Base-by-base conservation (phyloP, 2,888 invertebrate species). In the Drosophila mimetica region DNA sequence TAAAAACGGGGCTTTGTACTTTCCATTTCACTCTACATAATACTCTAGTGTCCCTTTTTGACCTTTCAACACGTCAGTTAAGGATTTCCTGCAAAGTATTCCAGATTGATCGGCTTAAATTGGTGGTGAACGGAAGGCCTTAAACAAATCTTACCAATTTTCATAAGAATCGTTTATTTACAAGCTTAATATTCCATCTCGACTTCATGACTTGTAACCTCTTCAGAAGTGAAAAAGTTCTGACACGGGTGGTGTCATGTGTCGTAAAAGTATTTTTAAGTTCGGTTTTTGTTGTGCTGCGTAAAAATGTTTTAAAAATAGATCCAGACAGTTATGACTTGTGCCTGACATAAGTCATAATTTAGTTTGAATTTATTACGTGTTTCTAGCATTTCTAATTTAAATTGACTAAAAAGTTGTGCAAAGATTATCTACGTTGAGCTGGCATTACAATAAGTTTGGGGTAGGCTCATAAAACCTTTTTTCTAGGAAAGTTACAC, bases 141-240 rank as follows among this genome's bases (percentile, higher is more conserved):
- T 52, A 47, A 44, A 9, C 14, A 28, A 44, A 60, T 44, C 42
- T 14, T 7, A 36, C 20, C 5, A 58, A 57, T 57, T 72, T 71
- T 57, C 72, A 57, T 54, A 54, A 66, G 69, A 60, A 66, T 82
- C 11, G 14, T 52, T 72, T 46, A 9, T 11, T 34, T 14, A 28
- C 5, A 14, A 37, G 28, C 25, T 14, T 57, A 34, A 13, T 14
- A 57, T 39, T 57, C 13, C 8, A 30, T 9, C 7, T 39, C 14
- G 28, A 37, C 4, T 37, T 54, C 8, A 16, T 25, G 14, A 37
- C 28, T 39, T 39, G 32, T 14, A 39, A 30, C 14, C 22, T 30
- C 28, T 30, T 39, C 20, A n/a, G 39, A 54, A 30, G 14, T 13
- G 4, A 2, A 14, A 16, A 22, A 22, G 13, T 57, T 55, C 25